A percentile compares a stretch with the other conserved stretches of the same genome.
phyloP scores from a whole-genome alignment of 2,888 invertebrate genomes.

The Escarpia spicata region DNA sequence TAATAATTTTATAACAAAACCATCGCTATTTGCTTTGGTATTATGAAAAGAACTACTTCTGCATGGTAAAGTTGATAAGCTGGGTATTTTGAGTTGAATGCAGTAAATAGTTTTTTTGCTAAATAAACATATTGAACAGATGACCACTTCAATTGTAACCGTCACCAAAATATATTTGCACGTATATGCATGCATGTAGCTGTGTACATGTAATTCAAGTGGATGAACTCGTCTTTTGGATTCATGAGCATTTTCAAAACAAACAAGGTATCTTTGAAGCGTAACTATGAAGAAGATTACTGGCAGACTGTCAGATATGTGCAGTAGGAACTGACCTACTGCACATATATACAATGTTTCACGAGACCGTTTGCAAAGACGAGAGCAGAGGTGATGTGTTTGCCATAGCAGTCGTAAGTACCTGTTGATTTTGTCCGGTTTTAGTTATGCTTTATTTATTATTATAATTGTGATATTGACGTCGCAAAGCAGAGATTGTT shows the following conservation, averaged over 20 bases:
- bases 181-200: neutral
- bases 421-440: neutral
- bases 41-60: neutral
- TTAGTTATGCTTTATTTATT: constrained; percentile 13
- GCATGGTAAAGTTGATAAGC: neutral
- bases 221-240: neutral
- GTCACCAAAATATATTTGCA: neutral
- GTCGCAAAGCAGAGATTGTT: neutral
- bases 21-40: neutral
- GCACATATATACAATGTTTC: too few relatives aligned
- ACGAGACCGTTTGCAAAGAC: neutral
- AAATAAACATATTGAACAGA: neutral
- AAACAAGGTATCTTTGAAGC: neutral
- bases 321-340: neutral
- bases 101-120: neutral
- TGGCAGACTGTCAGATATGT: neutral
- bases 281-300: neutral
- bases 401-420: neutral
- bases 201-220: neutral
- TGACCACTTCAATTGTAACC: neutral
- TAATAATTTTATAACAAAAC: neutral
- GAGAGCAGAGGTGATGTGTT: neutral
- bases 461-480: constrained; percentile 5
- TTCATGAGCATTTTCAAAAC: neutral
- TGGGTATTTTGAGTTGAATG: neutral